A percentile compares a stretch with the other conserved stretches of the same genome.
Evolutionary conservation across 2,113 vertebrate species (phyloP).

Genomic region (Bujurquina vittata): DNA sequence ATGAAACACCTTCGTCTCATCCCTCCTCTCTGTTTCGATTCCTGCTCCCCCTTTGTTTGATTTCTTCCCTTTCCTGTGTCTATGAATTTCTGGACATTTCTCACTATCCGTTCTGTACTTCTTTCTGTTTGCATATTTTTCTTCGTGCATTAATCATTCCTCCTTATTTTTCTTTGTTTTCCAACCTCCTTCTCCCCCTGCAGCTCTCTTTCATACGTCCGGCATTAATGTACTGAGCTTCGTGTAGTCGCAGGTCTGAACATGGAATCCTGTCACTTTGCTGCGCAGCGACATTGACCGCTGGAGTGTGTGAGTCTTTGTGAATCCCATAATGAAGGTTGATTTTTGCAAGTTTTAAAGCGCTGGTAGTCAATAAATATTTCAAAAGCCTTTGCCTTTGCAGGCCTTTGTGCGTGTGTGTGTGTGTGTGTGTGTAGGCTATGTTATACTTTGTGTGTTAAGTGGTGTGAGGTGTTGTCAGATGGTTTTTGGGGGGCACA

Average conservation of each 20-base stretch:
- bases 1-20: slow-evolving; percentile 58
- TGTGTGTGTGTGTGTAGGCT: slow-evolving; percentile 12
- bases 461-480: slow-evolving; percentile 45
- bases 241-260: slow-evolving; percentile 35
- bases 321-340: slow-evolving; percentile 49
- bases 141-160: not conserved
- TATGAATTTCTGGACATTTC: slow-evolving; percentile 19
- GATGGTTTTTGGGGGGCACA: slow-evolving; percentile 17
- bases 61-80: slow-evolving; percentile 21
- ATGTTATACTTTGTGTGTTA: slow-evolving; percentile 27
- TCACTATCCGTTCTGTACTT: slow-evolving; percentile 21
- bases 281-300: slow-evolving; percentile 23
- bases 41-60: slow-evolving; percentile 29
- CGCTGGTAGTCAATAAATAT: slow-evolving; percentile 62
- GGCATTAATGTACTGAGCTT: slow-evolving; percentile 24
- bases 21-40: slow-evolving; percentile 2
- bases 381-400: slow-evolving; percentile 63
- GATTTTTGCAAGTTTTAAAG: slow-evolving; percentile 56
- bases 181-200: not conserved
- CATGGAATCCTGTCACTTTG: slow-evolving; percentile 52
- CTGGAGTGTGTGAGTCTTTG: slow-evolving; percentile 25
- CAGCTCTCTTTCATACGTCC: slow-evolving; percentile 24
- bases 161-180: not conserved
- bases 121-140: slow-evolving; percentile 23
- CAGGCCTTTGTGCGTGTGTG: slow-evolving; percentile 34